Base-by-base conservation (phyloP, 2,797 vertebrate species). In the Clarias laeviceps region DNA sequence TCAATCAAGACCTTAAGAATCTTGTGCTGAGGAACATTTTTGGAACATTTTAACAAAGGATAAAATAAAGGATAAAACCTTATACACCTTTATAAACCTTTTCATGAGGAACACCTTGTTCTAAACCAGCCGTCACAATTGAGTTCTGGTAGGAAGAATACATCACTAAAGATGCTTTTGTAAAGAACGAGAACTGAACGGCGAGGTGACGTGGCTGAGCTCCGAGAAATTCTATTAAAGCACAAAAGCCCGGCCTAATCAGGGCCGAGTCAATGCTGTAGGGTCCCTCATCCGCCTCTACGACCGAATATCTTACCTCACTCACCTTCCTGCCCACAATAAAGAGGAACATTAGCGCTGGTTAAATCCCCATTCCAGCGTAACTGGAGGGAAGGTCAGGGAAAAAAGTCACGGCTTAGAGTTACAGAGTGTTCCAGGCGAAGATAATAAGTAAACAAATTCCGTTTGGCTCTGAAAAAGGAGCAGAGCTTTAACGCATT, bases 321-420 rank as follows among this genome's bases (percentile, higher is more conserved):
- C 65, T 87, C 84, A 76, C 72, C 81, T 40, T 69, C 37, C 77
- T 82, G 50, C 80, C 54, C 64, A 69, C 32, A 65, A 32, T 78
- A 66, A 83, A 85, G 56, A 54, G 17, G 17, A 88, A 61, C 87
- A 88, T 78, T 45, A 88, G 80, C 84, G 73, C 65, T 73, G 32
- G 59, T 87, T 89, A 86, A 57, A 80, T 76, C 79, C 82, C 76
- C 34, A 62, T 76, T 81, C 56, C 62, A 62, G 80, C 45, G 59
- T 45, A 34, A 72, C 34, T 68, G 45, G 62, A 70, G 73, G 72
- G 73, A 79, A 72, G 56, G 54, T 37, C 54, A 64, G 73, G 85
- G 27, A 77, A 37, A 82, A 78, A 61, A 40, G 37, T 34, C 20
- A 15, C 34, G 72, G 80, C 64, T 34, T 77, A 61, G 80, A 82